These are phyloP conservation scores for Micrasema longulum DNA, from an alignment of 1,140 invertebrate genomes.

Conservation along the genomic window DNA sequence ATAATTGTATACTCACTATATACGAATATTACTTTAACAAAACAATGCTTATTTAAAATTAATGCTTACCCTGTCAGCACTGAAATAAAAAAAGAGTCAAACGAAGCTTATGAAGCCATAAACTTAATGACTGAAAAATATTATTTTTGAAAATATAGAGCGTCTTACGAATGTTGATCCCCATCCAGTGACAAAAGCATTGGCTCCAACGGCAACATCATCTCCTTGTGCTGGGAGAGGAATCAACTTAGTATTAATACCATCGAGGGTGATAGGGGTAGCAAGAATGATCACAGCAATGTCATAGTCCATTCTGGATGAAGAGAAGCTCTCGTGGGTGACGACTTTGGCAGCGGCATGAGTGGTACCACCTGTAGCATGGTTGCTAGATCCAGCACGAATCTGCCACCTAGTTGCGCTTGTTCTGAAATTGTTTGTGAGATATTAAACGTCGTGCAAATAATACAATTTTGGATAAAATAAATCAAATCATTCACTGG, in stretches of 20 bases:
- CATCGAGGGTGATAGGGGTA: constrained; percentile 14
- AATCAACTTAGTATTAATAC: not conserved
- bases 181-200: constrained; percentile 62
- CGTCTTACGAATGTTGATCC: constrained; percentile 53
- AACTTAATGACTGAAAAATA: too few species aligned
- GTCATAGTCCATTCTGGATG: constrained; percentile 33
- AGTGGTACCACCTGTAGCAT: constrained; percentile 34
- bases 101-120: too few species aligned
- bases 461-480: too few species aligned
- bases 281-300: constrained; percentile 31
- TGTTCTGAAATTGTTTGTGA: constrained; percentile 36
- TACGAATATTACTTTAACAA: too few species aligned
- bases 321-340: constrained; percentile 14
- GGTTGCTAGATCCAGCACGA: constrained; percentile 41
- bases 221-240: constrained; percentile 49
- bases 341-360: constrained; percentile 2
- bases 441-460: too few species aligned
- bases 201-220: constrained; percentile 51
- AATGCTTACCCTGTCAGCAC: too few species aligned
- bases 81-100: too few species aligned
- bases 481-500: too few species aligned
- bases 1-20: too few species aligned
- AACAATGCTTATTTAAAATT: too few species aligned
- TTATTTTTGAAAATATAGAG: too few species aligned
- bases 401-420: constrained; percentile 27